A percentile compares a stretch with the other conserved stretches of the same genome.
Conservation (phyloP, 2,888 invertebrate species). For the Chrysolina oricalcia region DNA sequence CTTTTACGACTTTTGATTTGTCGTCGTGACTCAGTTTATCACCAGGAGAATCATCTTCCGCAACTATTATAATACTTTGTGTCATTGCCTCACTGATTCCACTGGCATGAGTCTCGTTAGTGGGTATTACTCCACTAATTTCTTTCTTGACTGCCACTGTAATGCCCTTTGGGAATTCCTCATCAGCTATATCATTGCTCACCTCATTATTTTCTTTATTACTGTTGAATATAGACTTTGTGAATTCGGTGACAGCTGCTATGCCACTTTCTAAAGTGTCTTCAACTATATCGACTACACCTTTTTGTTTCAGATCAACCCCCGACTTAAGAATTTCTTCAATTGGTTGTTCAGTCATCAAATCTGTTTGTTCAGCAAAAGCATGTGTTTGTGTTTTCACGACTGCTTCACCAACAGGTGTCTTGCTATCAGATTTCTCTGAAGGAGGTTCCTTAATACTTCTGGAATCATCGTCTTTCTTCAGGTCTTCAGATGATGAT, state of each 20-base stretch:
- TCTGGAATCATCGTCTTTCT: slow-evolving; percentile 22
- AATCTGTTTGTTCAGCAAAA: neutral
- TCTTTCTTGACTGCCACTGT: neutral
- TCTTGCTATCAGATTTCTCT: neutral
- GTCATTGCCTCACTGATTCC: neutral
- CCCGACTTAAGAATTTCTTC: neutral
- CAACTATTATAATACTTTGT: too few relatives aligned
- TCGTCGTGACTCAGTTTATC: too few relatives aligned
- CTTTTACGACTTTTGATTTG: too few relatives aligned
- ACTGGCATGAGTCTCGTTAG: neutral
- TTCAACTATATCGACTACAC: neutral
- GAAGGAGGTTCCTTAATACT: neutral
- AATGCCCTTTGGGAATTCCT: neutral
- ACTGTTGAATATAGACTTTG: neutral
- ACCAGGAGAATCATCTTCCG: too few relatives aligned
- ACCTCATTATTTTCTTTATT: neutral
- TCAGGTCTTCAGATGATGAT: slow-evolving; percentile 39
- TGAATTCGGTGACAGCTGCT: neutral
- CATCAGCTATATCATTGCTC: neutral
- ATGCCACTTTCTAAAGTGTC: slow-evolving; percentile 8
- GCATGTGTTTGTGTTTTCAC: neutral
- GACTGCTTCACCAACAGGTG: neutral
- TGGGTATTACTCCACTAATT: neutral
- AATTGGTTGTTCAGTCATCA: neutral
- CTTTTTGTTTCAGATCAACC: neutral